Conservation (phyloP, 2,888 invertebrate genomes). For the Neocrepidodera transversa region DNA sequence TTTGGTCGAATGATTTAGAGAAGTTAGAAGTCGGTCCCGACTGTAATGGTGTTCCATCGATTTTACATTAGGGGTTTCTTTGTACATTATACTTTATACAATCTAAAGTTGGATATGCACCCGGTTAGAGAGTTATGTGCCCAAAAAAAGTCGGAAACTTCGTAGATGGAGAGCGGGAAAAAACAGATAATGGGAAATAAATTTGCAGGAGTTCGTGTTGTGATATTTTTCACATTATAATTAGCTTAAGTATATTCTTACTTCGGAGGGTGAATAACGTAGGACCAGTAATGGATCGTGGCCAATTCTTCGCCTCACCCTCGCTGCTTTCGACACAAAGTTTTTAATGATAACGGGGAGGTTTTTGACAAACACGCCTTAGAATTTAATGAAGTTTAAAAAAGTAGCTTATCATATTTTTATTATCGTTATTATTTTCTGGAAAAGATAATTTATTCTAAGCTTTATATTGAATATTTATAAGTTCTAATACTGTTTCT, state of each 20-base stretch:
- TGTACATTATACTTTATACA: constrained; percentile 64
- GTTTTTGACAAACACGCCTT: constrained; percentile 10
- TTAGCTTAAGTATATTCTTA: constrained; percentile 52
- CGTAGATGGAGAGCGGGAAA: constrained; percentile 59
- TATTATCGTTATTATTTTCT: too few relatives aligned
- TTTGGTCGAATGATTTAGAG: constrained; percentile 56
- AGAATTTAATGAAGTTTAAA: background rate
- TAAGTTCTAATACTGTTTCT: too few relatives aligned
- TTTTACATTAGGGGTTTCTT: constrained; percentile 64
- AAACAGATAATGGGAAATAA: constrained; percentile 63
- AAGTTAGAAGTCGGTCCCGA: constrained; percentile 58
- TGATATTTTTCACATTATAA: constrained; percentile 60
- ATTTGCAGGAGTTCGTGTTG: constrained; percentile 58
- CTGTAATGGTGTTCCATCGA: constrained; percentile 62
- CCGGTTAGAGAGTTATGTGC: constrained; percentile 60
- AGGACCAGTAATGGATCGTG: constrained; percentile 33
- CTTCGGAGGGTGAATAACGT: constrained; percentile 39
- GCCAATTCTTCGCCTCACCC: constrained; percentile 30
- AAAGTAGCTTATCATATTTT: background rate
- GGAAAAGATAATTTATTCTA: too few relatives aligned
- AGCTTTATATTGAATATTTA: too few relatives aligned
- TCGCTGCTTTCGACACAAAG: constrained; percentile 27
- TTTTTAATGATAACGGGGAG: constrained; percentile 28
- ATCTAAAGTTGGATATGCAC: constrained; percentile 63
- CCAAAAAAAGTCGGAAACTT: constrained; percentile 56